Conservation (phyloP, 2,113 vertebrate species). For the Megaptera novaeangliae region DNA sequence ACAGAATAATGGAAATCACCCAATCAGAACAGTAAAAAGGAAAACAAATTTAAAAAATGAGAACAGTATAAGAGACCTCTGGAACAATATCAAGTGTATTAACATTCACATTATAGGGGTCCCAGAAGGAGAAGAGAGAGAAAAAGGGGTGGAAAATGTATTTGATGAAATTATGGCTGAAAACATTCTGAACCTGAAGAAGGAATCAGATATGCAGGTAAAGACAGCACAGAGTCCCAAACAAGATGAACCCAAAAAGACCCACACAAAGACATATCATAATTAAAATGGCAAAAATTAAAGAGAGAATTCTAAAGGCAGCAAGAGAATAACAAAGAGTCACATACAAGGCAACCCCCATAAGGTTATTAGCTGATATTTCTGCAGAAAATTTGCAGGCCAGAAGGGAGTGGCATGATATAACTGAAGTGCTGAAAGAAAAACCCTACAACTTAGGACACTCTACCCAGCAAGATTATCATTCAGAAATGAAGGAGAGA, state of each 20-base stretch:
- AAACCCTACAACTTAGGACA: background rate
- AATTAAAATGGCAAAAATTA: background rate
- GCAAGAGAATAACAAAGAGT: background rate
- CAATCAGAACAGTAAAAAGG: background rate
- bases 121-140: background rate
- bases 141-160: background rate
- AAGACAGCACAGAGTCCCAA: background rate
- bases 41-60: background rate
- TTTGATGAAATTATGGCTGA: background rate
- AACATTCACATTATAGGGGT: background rate
- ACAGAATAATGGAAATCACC: background rate
- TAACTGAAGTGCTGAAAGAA: background rate
- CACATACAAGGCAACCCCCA: background rate
- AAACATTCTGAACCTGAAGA: background rate
- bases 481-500: background rate
- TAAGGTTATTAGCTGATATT: background rate
- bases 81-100: background rate
- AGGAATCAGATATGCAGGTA: background rate
- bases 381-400: background rate
- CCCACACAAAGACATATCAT: background rate
- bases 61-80: background rate
- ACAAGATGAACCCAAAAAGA: background rate
- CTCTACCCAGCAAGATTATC: background rate
- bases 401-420: background rate
- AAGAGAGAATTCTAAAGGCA: background rate